Percentiles rank a stretch among this genome's conserved stretches.
Conservation (phyloP, 1,140 invertebrate genomes). For the Chironomus tepperi region DNA sequence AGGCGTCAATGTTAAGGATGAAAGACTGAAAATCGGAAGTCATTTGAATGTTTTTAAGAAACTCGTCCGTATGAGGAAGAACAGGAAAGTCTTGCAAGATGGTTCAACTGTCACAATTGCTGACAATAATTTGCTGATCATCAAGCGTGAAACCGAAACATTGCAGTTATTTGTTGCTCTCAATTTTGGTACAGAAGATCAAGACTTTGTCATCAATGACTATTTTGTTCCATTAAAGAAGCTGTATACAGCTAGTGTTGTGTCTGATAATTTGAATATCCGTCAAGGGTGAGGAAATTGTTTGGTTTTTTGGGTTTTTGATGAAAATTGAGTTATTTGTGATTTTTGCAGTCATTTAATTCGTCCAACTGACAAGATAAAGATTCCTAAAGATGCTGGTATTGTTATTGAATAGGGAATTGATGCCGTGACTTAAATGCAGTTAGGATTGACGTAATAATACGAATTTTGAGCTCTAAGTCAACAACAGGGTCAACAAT, state of each 20-base stretch:
- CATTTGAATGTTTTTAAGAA: conserved; percentile 40
- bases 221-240: conserved; percentile 30
- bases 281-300: not conserved
- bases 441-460: too few relatives aligned
- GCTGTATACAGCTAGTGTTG: not conserved
- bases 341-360: not conserved
- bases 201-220: conserved; percentile 31
- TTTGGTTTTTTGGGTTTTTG: not conserved
- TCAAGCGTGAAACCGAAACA: not conserved
- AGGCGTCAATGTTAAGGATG: conserved; percentile 39
- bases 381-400: not conserved
- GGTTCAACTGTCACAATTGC: conserved; percentile 18
- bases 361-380: not conserved
- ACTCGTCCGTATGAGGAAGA: conserved; percentile 33
- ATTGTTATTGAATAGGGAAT: not conserved
- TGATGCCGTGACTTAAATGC: too few relatives aligned
- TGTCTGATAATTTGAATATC: not conserved
- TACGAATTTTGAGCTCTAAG: too few relatives aligned
- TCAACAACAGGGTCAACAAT: too few relatives aligned
- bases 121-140: conserved; percentile 17
- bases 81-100: not conserved
- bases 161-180: conserved; percentile 29
- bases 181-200: conserved; percentile 31
- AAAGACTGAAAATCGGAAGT: conserved; percentile 31
- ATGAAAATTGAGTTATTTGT: not conserved